Evolutionary conservation across 2,797 vertebrate genomes (phyloP), one percentile per base, ranked within the genome.

Genomic region (Calcarius lapponicus): DNA sequence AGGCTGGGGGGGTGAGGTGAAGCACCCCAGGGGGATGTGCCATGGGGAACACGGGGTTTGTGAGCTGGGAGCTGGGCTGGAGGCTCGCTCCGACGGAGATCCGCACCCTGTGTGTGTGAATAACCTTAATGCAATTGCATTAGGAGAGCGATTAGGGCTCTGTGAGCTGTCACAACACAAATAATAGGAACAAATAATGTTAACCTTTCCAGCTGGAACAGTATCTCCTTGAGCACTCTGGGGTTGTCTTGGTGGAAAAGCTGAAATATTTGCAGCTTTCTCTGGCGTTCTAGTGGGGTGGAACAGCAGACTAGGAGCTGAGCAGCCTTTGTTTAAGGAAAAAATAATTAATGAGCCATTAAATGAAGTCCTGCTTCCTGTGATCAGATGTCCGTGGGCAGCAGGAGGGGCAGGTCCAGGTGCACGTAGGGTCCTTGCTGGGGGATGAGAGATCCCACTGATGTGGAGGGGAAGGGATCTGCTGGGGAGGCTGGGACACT

Each of bases 131-230:
- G 88, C 78, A 94, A 94, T 89, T 93, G 96, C 86, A 79, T 94
- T 93, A 95, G 90, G 92, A 94, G 90, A 96, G 74, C 57, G 76
- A 95, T 95, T 93, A 95, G 93, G 93, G 93, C 78, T 92, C 92
- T 94, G 96, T 1, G 72, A 95, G 93, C 95, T 96, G 93, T 92
- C 96, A 96, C 94, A 93, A 82, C 96, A 97, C 91, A 88, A 96
- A 94, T 94, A 96, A 96, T 82, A 73, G 92, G 93, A 96, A 94
- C 91, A 96, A 95, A 97, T 91, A 94, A 92, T 29, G 86, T 95
- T 95, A 95, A 95, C 92, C 92, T 95, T 96, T 96, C 92, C 16
- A 70, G 45, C 74, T 94, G 94, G 79, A 96, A 82, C 72, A 50
- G 91, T 85, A 95, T 95, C 92, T 95, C 95, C 92, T 92, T 88